Percentiles rank a stretch among this genome's conserved stretches.
phyloP scores from a whole-genome alignment of 2,888 invertebrate genomes.

The Plagodis pulveraria region DNA sequence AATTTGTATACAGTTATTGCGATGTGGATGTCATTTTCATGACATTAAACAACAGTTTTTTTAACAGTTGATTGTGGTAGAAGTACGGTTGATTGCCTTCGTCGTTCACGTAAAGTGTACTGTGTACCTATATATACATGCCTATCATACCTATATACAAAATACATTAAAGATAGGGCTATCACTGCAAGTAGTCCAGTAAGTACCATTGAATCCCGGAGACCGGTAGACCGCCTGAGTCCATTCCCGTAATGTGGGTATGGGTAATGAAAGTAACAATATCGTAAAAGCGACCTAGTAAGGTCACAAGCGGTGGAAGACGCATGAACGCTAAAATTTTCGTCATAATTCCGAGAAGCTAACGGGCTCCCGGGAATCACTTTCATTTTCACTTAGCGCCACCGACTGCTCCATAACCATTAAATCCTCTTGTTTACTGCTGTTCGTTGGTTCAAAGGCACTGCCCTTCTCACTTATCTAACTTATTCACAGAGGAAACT shows the following conservation, averaged over 20 bases:
- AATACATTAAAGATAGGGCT: conserved; percentile 2
- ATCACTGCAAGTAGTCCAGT: conserved; percentile 20
- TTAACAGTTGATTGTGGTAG: too few relatives aligned
- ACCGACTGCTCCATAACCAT: conserved; percentile 72
- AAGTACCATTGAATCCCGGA: conserved; percentile 9
- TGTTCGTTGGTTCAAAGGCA: conserved; percentile 50
- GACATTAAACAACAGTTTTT: too few relatives aligned
- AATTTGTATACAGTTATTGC: too few relatives aligned
- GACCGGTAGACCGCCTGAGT: conserved; percentile 43
- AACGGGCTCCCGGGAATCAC: conserved; percentile 68
- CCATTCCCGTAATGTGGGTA: conserved; percentile 49
- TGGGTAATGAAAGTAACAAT: conserved; percentile 56
- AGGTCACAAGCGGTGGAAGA: conserved; percentile 48
- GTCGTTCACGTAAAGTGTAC: too few relatives aligned
- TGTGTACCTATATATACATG: neutral
- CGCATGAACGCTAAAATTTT: conserved; percentile 58
- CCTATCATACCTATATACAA: too few relatives aligned
- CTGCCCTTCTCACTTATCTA: conserved; percentile 55
- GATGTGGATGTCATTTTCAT: too few relatives aligned
- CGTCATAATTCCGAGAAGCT: conserved; percentile 64
- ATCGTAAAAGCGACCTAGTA: conserved; percentile 51
- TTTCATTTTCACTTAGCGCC: conserved; percentile 77
- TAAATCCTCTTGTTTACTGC: conserved; percentile 73
- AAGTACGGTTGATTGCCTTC: too few relatives aligned
- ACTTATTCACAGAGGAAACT: conserved; percentile 70